phyloP scores from a whole-genome alignment of 35 echinoderm and acorn worm species.

The Diadema setosum region DNA sequence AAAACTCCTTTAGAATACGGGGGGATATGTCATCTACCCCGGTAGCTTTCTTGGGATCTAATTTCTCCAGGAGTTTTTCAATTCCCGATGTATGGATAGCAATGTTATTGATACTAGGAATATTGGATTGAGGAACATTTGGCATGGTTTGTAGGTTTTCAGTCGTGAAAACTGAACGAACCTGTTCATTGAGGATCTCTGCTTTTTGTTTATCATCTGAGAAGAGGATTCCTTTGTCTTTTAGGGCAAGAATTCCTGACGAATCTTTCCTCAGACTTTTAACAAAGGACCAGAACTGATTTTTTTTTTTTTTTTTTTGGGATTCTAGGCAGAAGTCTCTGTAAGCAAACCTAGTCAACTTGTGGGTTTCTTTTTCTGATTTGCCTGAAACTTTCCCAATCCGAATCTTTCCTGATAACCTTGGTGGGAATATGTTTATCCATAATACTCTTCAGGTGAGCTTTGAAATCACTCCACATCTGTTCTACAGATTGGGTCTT shows the following conservation, averaged over 20 bases:
- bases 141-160: neutral
- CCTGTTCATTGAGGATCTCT: slow-evolving; percentile 13
- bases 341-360: neutral
- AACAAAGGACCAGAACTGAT: slow-evolving; percentile 31
- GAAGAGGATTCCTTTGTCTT: neutral
- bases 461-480: neutral
- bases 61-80: slow-evolving; percentile 24
- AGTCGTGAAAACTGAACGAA: slow-evolving; percentile 26
- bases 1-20: neutral
- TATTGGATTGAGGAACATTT: neutral
- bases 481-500: neutral
- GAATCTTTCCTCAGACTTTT: slow-evolving; percentile 14
- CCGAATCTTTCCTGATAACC: neutral
- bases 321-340: slow-evolving; percentile 24
- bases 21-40: slow-evolving; percentile 2
- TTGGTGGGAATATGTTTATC: neutral
- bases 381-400: neutral
- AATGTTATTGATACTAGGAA: neutral
- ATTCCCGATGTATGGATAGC: neutral
- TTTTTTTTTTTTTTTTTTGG: too few species aligned
- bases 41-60: slow-evolving; percentile 11
- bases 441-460: neutral
- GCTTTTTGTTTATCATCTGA: slow-evolving; percentile 6
- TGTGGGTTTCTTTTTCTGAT: slow-evolving; percentile 20
- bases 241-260: neutral